phyloP scores from a whole-genome alignment of 1,140 invertebrate genomes.

The Ladona fulva region DNA sequence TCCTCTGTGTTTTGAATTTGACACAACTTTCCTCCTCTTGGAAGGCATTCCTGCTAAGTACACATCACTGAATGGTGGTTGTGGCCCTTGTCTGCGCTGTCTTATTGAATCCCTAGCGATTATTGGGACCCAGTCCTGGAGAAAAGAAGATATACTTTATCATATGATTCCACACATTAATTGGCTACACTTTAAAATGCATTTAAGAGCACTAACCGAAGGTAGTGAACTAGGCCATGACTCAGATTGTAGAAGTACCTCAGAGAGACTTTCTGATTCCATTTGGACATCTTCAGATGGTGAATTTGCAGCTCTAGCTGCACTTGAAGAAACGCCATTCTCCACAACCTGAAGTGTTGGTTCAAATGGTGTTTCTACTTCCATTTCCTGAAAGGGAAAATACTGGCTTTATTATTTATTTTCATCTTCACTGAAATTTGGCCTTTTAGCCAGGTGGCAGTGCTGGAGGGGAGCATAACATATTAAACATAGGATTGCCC shows the following conservation, averaged over 20 bases:
- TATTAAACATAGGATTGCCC: too few species aligned
- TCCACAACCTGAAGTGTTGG: neutral
- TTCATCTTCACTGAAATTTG: neutral
- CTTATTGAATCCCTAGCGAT: constrained; percentile 61
- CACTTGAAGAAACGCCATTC: neutral
- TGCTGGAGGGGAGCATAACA: too few species aligned
- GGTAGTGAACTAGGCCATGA: constrained; percentile 44
- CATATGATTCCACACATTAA: neutral
- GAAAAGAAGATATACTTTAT: constrained; percentile 19
- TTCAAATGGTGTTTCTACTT: constrained; percentile 27
- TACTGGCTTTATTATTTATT: neutral
- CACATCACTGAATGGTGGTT: constrained; percentile 65
- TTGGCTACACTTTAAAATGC: constrained; percentile 15
- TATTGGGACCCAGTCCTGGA: constrained; percentile 71
- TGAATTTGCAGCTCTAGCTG: too few species aligned
- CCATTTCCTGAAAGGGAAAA: constrained; percentile 30
- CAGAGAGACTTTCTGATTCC: constrained; percentile 34
- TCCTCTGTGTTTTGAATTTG: constrained; percentile 26
- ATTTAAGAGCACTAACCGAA: constrained; percentile 31
- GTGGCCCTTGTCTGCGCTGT: constrained; percentile 46
- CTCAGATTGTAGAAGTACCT: constrained; percentile 44
- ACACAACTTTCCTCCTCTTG: constrained; percentile 65
- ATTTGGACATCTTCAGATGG: neutral
- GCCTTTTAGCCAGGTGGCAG: too few species aligned
- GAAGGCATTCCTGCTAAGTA: constrained; percentile 71